Base-by-base conservation (phyloP, 2,888 invertebrate genomes). In the Hypena proboscidalis region DNA sequence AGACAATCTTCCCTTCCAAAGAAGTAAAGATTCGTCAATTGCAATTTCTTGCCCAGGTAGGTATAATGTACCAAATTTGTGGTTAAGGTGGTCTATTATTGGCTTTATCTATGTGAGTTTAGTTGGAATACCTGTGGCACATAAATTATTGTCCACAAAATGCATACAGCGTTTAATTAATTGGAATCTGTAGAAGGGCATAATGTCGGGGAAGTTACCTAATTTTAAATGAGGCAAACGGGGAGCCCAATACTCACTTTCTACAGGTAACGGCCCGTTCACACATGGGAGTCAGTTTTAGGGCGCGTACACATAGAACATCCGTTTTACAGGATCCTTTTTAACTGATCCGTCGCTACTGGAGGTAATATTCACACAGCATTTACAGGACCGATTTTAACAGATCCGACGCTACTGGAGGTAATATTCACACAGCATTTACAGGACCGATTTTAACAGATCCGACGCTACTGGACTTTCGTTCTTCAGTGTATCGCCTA, bases 381-480 rank as follows among this genome's bases (percentile, higher is more conserved):
- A 21, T 29, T 38, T 31, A 38, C 38, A 25, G 31, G 38, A 30
- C 30, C 14, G 30, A 33, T 40, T 39, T 39, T 32, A 32, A 39
- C 32, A 32, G 32, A 40, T 40, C 26, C 34, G 34, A 8, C 19
- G 19, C 14, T 26, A 35, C 25, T 26, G 10, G 22, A 33, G 30
- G 35, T 39, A 19, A 36, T 37, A 40, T 51, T 47, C 43, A 47
- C n/a, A n/a, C n/a, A n/a, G n/a, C n/a, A n/a, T n/a, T n/a, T n/a
- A n/a, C n/a, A 40, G 51, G 42, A 35, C 38, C 27, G 46, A 41
- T 21, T 45, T 27, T 26, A 50, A 47, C 44, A 36, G 30, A 47
- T 51, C 38, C 50, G 50, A 47, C 44, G 39, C 36, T 38, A 54
- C 49, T 54, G 38, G 45, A 41, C n/a, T n/a, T 39, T 30, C 41